Conservation (phyloP, 2,888 invertebrate genomes). For the Pseudococcus jackbeardsleyi region DNA sequence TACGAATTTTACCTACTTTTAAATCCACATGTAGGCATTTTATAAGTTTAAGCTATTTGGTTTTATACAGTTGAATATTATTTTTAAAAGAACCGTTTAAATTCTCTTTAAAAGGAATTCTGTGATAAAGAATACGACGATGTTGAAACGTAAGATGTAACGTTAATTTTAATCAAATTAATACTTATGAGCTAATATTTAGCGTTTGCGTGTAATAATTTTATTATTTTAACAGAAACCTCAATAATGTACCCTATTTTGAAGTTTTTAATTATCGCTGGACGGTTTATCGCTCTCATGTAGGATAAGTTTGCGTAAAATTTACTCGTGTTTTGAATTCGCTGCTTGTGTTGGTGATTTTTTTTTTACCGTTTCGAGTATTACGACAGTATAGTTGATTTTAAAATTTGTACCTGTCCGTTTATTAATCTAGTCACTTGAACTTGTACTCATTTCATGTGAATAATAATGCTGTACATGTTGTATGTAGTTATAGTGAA, state of each 20-base stretch:
- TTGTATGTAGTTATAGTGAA: conserved; percentile 49
- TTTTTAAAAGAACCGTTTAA: conserved; percentile 14
- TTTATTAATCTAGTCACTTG: conserved; percentile 56
- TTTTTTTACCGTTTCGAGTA: conserved; percentile 30
- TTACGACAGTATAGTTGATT: conserved; percentile 34
- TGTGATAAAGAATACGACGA: conserved; percentile 41
- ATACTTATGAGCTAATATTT: conserved; percentile 43
- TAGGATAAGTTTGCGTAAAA: background rate
- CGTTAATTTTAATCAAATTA: conserved; percentile 49
- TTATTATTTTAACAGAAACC: conserved; percentile 21
- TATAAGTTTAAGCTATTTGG: background rate
- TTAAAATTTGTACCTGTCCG: conserved; percentile 50
- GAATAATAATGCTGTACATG: conserved; percentile 51
- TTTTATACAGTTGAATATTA: background rate
- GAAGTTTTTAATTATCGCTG: background rate
- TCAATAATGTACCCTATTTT: background rate
- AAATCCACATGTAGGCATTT: background rate
- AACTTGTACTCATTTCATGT: conserved; percentile 54
- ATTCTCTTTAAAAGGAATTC: conserved; percentile 43
- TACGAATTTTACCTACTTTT: background rate
- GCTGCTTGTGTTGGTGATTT: background rate
- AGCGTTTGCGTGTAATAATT: conserved; percentile 30
- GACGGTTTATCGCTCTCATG: conserved; percentile 7
- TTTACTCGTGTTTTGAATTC: conserved; percentile 26
- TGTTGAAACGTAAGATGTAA: conserved; percentile 28